phyloP scores from a whole-genome alignment of 2,797 vertebrate species.

The Oreochromis grahami region DNA sequence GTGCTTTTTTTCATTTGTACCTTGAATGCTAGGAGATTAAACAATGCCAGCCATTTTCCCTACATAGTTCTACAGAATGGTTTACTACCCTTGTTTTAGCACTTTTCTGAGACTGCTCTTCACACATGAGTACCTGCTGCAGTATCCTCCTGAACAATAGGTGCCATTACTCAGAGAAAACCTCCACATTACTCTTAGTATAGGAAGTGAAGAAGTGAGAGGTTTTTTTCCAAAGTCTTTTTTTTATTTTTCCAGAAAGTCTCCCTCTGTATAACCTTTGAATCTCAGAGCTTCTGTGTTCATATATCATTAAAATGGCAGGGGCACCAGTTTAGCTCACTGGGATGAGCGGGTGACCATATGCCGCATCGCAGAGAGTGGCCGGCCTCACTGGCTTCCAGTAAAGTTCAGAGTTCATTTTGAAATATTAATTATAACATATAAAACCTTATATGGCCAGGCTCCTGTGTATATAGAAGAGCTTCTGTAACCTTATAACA shows the following conservation, averaged over 20 bases:
- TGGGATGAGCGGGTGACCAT: not conserved
- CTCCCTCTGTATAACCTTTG: not conserved
- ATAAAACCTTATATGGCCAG: not conserved
- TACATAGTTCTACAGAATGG: not conserved
- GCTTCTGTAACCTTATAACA: not conserved
- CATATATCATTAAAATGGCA: not conserved
- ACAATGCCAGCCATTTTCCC: not conserved
- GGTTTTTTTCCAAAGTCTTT: not conserved
- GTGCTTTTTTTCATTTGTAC: not conserved
- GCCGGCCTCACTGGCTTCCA: not conserved
- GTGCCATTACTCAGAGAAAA: not conserved
- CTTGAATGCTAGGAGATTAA: not conserved
- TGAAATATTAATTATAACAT: not conserved
- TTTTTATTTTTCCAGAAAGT: not conserved
- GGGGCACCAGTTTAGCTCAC: not conserved
- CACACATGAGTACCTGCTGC: not conserved
- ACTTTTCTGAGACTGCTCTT: not conserved
- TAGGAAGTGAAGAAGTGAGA: not conserved
- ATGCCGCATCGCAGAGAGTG: not conserved
- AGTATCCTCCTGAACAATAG: not conserved
- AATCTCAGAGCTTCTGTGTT: not conserved
- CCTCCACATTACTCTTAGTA: not conserved
- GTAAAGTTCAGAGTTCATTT: not conserved
- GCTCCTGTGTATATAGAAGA: not conserved
- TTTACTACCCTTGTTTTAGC: not conserved